Evolutionary conservation across 2,888 invertebrate species (phyloP), one percentile per base, ranked within the genome.

Genomic region (Oscheius sp.): DNA sequence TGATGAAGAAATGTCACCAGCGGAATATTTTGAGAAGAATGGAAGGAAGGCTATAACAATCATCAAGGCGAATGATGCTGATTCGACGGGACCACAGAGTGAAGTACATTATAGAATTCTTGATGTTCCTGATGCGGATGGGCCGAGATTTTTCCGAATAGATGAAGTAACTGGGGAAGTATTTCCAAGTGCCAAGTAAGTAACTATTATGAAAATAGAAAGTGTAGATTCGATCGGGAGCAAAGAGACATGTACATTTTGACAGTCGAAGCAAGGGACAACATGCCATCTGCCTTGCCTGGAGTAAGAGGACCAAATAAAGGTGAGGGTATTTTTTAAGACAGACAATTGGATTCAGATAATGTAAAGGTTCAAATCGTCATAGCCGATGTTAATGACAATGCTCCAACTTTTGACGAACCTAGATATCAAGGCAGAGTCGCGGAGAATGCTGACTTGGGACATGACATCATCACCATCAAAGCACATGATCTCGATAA

Each of bases 311-410:
- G 83, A 38, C 83, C 84, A 0, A 85, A 85, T 68, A 80, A 77
- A 61, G 84, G 82, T 83, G 28, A 24, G 38, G 22, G 12, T 5
- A 41, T 14, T 36, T 6, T 47, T 12, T 63, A 51, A 49, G 5
- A 5, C 26, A 12, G 20, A 33, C 4, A 59, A 9, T n/a, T 32
- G 8, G 2, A 67, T 80, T 64, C 68, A 84, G 85, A 82, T 49
- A 80, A 93, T 89, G 95, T 95, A 47, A 94, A 93, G 44, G 95
- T 95, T 79, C 94, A 95, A 86, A 95, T 95, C 86, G 93, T 94
- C 88, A 94, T 95, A 84, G 95, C 94, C 89, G 95, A 97, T 88
- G 94, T 95, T 80, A 96, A 96, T 89, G 96, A 97, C 90, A 96
- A 96, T 90, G 93, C 95, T 49, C 96, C 96, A 2, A 93, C 94